Evolutionary conservation across 2,113 vertebrate genomes (phyloP), one percentile per base, ranked within the genome.

Genomic region (Clarias magur): DNA sequence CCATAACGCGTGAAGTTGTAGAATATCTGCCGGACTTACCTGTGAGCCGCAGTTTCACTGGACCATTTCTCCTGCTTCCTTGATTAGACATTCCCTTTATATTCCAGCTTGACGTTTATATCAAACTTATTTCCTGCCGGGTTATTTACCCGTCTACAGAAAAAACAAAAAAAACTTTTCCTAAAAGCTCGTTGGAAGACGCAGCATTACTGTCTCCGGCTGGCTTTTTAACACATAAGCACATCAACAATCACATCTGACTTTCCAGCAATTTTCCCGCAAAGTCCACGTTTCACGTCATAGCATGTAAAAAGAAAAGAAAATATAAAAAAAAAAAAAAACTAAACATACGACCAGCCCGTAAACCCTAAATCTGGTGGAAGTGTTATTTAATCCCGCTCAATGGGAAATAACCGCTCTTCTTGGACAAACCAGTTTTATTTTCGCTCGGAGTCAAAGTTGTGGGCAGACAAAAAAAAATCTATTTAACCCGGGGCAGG

Each of bases 31-130:
- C n/a, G 30, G 3, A 72, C 75, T 83, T 85, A 99, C 98, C 98
- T 97, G 98, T 99, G 95, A 99, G 93, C 90, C 98, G 97, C 93
- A 99, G 96, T 92, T 99, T 98, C 91, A 98, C 97, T n/a, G 97
- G 97, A 92, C 97, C 97, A 89, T 97, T 98, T 94, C 97, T 95
- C 95, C 97, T 96, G 91, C 96, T 95, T 92, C 97, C 98, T 92
- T 95, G 97, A 94, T 97, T 98, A 93, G 97, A 98, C 98, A 99
- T 99, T 88, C 9, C 85, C 91, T 67, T 84, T 73, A 70, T 42
- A 25, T 68, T 93, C 91, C 91, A 91, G 88, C 88, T 91, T 91
- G 89, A 84, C 89, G 72, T 54, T 73, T 78, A 6, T 34, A 65
- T n/a, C 15, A 16, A 7, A n/a, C 23, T 57, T 34, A 17, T 81